Percentiles rank a stretch among this genome's conserved stretches.
phyloP scores from a whole-genome alignment of 2,113 vertebrate species.

The Lamprologus tigripictilis region DNA sequence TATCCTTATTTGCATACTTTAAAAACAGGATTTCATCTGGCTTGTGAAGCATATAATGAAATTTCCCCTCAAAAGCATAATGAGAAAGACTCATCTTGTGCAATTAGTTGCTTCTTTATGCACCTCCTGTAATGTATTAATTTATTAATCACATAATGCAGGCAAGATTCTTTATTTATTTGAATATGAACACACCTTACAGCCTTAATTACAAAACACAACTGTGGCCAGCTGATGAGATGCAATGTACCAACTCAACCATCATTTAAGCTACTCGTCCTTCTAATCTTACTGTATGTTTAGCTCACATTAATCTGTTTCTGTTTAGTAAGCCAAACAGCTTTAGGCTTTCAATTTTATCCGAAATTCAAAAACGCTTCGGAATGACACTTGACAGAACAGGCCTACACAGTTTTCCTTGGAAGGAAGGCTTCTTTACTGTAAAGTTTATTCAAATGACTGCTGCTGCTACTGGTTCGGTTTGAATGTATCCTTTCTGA shows the following conservation, averaged over 20 bases:
- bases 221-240: constrained; percentile 36
- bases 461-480: constrained; percentile 54
- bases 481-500: background rate
- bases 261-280: constrained; percentile 59
- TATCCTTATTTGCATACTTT: constrained; percentile 60
- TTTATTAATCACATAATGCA: constrained; percentile 69
- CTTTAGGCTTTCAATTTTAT: constrained; percentile 48
- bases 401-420: constrained; percentile 45
- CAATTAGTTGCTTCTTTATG: constrained; percentile 70
- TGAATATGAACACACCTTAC: constrained; percentile 65
- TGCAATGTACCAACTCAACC: constrained; percentile 37
- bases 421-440: background rate
- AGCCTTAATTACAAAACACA: constrained; percentile 69
- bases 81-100: constrained; percentile 64
- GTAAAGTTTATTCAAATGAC: background rate
- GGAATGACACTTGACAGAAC: constrained; percentile 67
- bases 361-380: constrained; percentile 23
- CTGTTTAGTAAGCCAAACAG: constrained; percentile 48
- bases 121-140: constrained; percentile 69
- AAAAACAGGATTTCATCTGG: constrained; percentile 54
- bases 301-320: constrained; percentile 55
- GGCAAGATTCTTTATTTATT: constrained; percentile 61
- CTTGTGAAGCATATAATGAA: constrained; percentile 74
- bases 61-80: constrained; percentile 63
- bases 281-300: constrained; percentile 62